Evolutionary conservation across 2,113 vertebrate genomes (phyloP).

Genomic region (Sinocyclocheilus anophthalmus): DNA sequence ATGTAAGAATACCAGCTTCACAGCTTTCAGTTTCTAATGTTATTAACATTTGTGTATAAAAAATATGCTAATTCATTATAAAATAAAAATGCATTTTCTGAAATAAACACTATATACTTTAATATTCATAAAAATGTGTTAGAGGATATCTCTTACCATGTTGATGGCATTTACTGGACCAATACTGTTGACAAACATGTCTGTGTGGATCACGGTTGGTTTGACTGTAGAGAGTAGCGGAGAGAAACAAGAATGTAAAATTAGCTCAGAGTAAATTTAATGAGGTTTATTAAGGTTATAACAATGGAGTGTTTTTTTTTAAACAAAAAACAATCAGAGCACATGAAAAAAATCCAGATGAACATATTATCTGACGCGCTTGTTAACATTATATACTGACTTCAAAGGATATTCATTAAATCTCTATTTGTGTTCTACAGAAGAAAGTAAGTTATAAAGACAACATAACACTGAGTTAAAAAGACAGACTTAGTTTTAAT

Average conservation of each 20-base stretch:
- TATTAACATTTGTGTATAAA: neutral
- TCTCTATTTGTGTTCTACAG: no score
- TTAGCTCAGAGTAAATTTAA: neutral
- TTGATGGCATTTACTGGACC: constrained; percentile 98
- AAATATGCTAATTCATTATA: no score
- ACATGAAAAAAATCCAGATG: no score
- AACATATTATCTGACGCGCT: no score
- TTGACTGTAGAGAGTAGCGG: constrained; percentile 86
- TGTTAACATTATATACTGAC: no score
- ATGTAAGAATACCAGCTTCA: neutral
- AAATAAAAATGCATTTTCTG: no score
- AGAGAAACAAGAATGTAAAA: constrained; percentile 10
- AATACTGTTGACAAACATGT: constrained; percentile 99
- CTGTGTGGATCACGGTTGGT: constrained; percentile 95
- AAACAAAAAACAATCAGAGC: no score
- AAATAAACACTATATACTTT: no score
- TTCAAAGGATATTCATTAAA: no score
- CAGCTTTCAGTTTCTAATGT: neutral
- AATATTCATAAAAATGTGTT: neutral
- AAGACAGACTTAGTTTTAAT: no score
- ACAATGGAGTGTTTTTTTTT: neutral
- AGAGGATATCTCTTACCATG: constrained; percentile 84
- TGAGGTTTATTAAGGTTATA: neutral
- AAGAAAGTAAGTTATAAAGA: no score
- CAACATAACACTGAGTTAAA: no score